These are phyloP conservation scores for Muscicapa comitata DNA, from an alignment of 2,797 vertebrate genomes.

Conservation along the genomic window DNA sequence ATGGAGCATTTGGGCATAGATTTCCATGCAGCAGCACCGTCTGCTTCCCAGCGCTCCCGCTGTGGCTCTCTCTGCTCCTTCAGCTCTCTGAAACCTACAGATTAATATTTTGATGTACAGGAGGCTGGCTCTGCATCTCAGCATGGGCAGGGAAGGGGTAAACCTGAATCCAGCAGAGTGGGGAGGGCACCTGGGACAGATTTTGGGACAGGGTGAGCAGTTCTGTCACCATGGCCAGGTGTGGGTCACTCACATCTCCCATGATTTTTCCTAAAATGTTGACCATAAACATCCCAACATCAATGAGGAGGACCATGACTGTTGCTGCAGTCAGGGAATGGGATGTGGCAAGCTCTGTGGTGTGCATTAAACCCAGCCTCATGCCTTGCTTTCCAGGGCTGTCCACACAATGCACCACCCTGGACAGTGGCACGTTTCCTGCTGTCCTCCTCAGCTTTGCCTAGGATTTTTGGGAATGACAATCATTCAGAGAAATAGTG, in stretches of 20 bases:
- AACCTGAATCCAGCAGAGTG: not conserved
- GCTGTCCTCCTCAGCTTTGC: not conserved
- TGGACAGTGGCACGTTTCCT: not conserved
- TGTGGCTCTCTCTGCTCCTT: not conserved
- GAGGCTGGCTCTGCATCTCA: not conserved
- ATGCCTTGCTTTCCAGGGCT: not conserved
- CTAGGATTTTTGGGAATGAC: not conserved
- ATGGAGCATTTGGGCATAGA: slow-evolving; percentile 7
- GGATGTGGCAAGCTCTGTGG: accelerated
- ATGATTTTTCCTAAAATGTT: accelerated
- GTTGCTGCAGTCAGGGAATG: not conserved
- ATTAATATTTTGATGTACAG: not conserved
- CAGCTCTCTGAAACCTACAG: not conserved
- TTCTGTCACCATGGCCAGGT: accelerated
- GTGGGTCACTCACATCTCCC: not conserved
- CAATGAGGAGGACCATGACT: not conserved
- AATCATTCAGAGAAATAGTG: not conserved
- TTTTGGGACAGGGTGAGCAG: not conserved
- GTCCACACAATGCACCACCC: not conserved
- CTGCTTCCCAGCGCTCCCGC: not conserved
- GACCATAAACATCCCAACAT: not conserved
- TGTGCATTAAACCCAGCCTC: not conserved
- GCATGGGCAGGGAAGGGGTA: not conserved
- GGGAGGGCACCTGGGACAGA: accelerated
- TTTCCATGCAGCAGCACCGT: not conserved